These are phyloP conservation scores for Nemotelus pantherinus DNA, from an alignment of 2,888 invertebrate genomes.

Conservation along the genomic window DNA sequence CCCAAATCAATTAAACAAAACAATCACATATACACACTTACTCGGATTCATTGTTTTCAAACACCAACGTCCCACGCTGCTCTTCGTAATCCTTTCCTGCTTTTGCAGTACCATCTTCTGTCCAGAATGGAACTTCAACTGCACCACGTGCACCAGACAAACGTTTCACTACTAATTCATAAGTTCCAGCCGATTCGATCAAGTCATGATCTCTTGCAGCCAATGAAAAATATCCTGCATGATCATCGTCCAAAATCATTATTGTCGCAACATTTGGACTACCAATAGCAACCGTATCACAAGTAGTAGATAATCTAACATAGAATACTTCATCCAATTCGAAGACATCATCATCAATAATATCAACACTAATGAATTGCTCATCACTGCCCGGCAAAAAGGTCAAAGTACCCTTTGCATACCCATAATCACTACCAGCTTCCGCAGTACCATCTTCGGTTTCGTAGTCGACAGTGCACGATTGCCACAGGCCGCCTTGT, in stretches of 20 bases:
- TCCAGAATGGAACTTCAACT: constrained; percentile 88
- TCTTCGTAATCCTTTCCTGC: constrained; percentile 89
- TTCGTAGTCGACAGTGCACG: constrained; percentile 87
- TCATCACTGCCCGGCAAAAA: constrained; percentile 91
- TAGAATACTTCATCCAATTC: constrained; percentile 99
- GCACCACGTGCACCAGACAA: constrained; percentile 94
- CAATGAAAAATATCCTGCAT: constrained; percentile 96
- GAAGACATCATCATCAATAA: constrained; percentile 98
- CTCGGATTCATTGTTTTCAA: constrained; percentile 99
- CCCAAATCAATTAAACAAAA: neutral
- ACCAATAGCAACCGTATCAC: constrained; percentile 76
- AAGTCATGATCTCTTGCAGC: constrained; percentile 84
- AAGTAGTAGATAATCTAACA: constrained; percentile 78
- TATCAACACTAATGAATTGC: constrained; percentile 87
- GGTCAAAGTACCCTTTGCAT: constrained; percentile 83
- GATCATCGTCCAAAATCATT: constrained; percentile 99
- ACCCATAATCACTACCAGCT: constrained; percentile 93
- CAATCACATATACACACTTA: constrained; percentile 70
- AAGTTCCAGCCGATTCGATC: constrained; percentile 91
- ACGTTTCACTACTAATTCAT: constrained; percentile 84
- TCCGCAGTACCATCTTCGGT: constrained; percentile 99
- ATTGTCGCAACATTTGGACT: constrained; percentile 94
- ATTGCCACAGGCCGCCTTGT: constrained; percentile 80
- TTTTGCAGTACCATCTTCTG: constrained; percentile 93
- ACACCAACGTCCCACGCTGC: constrained; percentile 81